A percentile compares a stretch with the other conserved stretches of the same genome.
These are phyloP conservation scores for Nesometra sesokonis DNA, from an alignment of 35 echinoderm and acorn worm species.

Conservation along the genomic window DNA sequence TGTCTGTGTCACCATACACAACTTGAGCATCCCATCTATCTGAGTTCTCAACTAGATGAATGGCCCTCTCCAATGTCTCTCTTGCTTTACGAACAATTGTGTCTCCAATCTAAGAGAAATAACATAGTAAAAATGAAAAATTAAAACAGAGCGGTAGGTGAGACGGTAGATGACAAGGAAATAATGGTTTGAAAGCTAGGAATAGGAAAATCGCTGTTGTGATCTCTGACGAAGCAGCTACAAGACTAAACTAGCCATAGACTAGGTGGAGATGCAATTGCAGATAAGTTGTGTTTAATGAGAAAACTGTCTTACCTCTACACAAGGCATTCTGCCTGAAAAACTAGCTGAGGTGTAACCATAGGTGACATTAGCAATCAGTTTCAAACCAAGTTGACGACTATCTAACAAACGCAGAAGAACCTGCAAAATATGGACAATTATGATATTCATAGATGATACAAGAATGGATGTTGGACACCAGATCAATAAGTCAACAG, in stretches of 20 bases:
- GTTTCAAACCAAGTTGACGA: conserved; percentile 81
- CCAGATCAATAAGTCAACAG: too few relatives aligned
- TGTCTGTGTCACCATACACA: conserved; percentile 94
- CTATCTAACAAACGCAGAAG: conserved; percentile 65
- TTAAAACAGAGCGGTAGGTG: too few relatives aligned
- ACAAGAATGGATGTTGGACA: too few relatives aligned
- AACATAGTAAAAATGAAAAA: conserved; percentile 4
- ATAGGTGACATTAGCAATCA: conserved; percentile 91
- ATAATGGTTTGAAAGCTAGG: too few relatives aligned
- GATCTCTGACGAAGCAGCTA: too few relatives aligned
- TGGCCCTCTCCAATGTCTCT: conserved; percentile 80
- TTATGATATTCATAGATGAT: too few relatives aligned
- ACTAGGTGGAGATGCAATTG: too few relatives aligned
- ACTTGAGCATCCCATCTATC: conserved; percentile 79
- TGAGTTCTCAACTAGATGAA: conserved; percentile 60
- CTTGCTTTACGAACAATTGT: conserved; percentile 88
- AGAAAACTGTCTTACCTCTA: conserved; percentile 53
- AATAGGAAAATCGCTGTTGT: too few relatives aligned
- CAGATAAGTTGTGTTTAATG: background rate
- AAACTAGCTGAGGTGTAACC: conserved; percentile 92
- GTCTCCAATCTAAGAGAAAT: conserved; percentile 62
- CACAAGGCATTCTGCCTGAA: conserved; percentile 91
- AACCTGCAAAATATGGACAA: conserved; percentile 14
- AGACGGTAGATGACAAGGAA: too few relatives aligned
- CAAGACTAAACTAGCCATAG: too few relatives aligned